These are phyloP conservation scores for Sebastes steindachneri DNA, from an alignment of 2,797 vertebrate genomes.

Conservation along the genomic window DNA sequence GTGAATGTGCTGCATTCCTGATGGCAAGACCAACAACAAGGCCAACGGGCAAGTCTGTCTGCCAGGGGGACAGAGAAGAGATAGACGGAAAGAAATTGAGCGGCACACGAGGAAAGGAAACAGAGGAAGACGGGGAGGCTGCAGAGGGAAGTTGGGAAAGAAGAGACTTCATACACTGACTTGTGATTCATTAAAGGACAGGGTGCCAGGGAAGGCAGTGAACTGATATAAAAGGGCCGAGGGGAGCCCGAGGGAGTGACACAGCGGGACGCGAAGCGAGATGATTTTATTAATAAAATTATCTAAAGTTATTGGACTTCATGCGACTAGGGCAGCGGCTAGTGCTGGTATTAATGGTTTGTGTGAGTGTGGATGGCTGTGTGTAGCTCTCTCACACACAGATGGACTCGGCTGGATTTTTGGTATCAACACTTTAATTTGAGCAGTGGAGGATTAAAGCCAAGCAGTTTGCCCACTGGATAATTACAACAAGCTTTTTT, in stretches of 20 bases:
- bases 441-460: constrained; percentile 80
- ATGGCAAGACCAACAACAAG: constrained; percentile 29
- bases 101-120: constrained; percentile 8
- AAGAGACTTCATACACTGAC: constrained; percentile 40
- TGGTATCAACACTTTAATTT: constrained; percentile 86
- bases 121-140: constrained; percentile 1
- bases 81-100: constrained; percentile 8
- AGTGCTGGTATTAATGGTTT: constrained; percentile 79
- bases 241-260: constrained; percentile 38
- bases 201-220: constrained; percentile 56
- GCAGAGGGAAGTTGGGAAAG: constrained; percentile 12
- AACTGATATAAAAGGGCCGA: constrained; percentile 71
- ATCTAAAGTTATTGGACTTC: constrained; percentile 74
- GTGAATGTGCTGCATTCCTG: constrained; percentile 29
- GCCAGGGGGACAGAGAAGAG: not conserved
- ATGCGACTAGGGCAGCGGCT: constrained; percentile 61
- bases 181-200: constrained; percentile 73
- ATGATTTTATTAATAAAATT: constrained; percentile 84
- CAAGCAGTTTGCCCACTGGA: constrained; percentile 48
- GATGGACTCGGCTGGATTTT: constrained; percentile 76
- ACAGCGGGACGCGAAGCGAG: constrained; percentile 60
- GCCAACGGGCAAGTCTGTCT: constrained; percentile 32
- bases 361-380: constrained; percentile 1
- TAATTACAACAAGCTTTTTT: constrained; percentile 64
- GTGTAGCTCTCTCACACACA: constrained; percentile 2